Conservation (phyloP, 2,113 vertebrate genomes). For the Pangasianodon hypophthalmus region DNA sequence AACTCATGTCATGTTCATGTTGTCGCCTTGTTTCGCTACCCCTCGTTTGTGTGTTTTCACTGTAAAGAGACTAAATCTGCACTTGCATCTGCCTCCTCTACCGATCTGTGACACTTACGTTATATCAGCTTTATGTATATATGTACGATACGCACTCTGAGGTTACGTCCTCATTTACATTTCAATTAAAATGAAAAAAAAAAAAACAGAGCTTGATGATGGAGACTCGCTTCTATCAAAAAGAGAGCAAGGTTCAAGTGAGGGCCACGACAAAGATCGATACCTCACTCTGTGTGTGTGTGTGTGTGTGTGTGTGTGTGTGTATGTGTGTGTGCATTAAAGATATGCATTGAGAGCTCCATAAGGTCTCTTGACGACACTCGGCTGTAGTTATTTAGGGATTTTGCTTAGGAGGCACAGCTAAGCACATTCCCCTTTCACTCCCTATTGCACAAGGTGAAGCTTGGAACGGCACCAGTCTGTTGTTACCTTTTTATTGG, state of each 20-base stretch:
- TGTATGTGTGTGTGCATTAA: not conserved
- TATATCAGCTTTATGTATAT: too few relatives aligned
- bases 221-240: not conserved
- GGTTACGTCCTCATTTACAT: constrained; percentile 11
- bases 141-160: not conserved
- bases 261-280: not conserved
- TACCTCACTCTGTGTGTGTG: not conserved
- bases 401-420: constrained; percentile 76
- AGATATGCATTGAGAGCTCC: not conserved
- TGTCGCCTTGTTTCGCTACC: too few relatives aligned
- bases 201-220: not conserved
- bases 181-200: not conserved
- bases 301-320: constrained; percentile 8
- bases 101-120: not conserved
- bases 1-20: not conserved
- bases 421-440: constrained; percentile 71
- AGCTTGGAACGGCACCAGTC: constrained; percentile 71
- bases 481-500: constrained; percentile 76
- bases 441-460: constrained; percentile 67
- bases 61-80: too few relatives aligned
- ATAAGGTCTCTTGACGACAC: constrained; percentile 52
- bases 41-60: too few relatives aligned
- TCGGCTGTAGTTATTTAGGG: constrained; percentile 63
- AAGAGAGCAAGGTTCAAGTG: constrained; percentile 5
- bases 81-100: too few relatives aligned